These are phyloP conservation scores for Anas platyrhynchos DNA, from an alignment of 2,113 vertebrate genomes.

Conservation along the genomic window DNA sequence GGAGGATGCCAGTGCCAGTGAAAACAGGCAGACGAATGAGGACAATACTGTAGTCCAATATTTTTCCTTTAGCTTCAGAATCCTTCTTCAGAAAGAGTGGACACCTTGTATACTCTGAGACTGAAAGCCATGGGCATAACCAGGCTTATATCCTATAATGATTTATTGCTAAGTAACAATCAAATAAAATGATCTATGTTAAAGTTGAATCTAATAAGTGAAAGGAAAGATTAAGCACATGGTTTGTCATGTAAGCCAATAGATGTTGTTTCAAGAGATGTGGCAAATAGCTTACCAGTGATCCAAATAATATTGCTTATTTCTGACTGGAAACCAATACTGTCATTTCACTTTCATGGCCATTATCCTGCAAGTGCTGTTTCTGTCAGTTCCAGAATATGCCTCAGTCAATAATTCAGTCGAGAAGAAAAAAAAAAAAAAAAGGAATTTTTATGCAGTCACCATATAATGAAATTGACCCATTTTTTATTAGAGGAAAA, in stretches of 20 bases:
- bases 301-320: neutral
- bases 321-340: neutral
- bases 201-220: neutral
- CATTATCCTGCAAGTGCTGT: neutral
- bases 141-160: neutral
- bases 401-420: neutral
- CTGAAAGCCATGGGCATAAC: neutral
- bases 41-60: neutral
- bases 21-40: neutral
- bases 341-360: conserved; percentile 28
- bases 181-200: neutral
- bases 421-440: neutral
- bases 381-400: neutral
- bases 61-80: neutral
- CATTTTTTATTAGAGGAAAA: neutral
- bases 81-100: neutral
- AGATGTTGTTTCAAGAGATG: neutral
- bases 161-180: neutral
- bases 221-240: neutral
- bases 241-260: neutral
- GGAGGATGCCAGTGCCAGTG: neutral
- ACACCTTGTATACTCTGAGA: neutral
- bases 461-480: neutral
- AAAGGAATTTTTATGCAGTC: neutral
- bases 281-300: neutral